phyloP scores from a whole-genome alignment of 2,113 vertebrate genomes.

The Coreoperca whiteheadi region DNA sequence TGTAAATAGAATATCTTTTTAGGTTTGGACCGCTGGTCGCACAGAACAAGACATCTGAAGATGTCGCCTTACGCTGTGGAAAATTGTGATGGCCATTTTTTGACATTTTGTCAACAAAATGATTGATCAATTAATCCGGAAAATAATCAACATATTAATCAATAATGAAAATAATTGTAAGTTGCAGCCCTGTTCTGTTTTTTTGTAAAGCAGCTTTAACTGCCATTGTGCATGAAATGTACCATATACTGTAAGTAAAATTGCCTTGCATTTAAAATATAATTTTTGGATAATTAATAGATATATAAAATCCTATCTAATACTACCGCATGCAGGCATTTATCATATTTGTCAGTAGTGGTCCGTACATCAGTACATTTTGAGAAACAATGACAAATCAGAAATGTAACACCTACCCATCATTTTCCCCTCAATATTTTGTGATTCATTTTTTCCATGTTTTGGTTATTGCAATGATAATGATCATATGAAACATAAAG shows the following conservation, averaged over 20 bases:
- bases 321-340: neutral
- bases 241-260: neutral
- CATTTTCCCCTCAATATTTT: neutral
- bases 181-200: neutral
- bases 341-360: neutral
- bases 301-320: neutral
- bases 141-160: neutral
- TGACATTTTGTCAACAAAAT: neutral
- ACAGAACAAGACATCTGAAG: neutral
- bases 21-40: neutral
- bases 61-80: neutral
- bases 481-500: neutral
- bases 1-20: neutral
- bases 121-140: neutral
- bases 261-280: neutral
- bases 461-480: neutral
- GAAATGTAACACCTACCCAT: neutral
- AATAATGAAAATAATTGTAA: neutral
- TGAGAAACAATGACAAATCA: neutral
- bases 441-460: neutral
- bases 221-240: neutral
- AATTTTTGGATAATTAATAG: neutral
- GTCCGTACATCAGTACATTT: neutral
- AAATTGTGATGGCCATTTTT: neutral
- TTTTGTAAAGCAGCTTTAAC: neutral